Percentiles rank a stretch among this genome's conserved stretches.
phyloP scores from a whole-genome alignment of 2,888 invertebrate species.

The Aporophyla nigra region DNA sequence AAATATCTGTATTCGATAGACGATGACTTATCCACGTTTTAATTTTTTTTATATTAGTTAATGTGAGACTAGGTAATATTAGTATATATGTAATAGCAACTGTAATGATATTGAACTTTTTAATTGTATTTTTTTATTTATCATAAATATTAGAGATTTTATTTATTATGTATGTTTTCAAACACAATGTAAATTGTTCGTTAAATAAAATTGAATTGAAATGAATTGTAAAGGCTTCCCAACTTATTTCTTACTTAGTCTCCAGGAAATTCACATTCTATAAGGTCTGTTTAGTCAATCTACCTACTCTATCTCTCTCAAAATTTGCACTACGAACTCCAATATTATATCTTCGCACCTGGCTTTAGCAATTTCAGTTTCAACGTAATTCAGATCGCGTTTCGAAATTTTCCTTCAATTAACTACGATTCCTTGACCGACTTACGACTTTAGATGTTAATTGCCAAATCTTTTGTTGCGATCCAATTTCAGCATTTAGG shows the following conservation, averaged over 20 bases:
- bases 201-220: too few species aligned
- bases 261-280: background rate
- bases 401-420: constrained; percentile 45
- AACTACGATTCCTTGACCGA: constrained; percentile 57
- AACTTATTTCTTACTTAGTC: background rate
- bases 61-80: too few species aligned
- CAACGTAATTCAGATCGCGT: constrained; percentile 24
- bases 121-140: too few species aligned
- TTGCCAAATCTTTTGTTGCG: constrained; percentile 48
- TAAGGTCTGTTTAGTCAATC: background rate
- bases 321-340: background rate
- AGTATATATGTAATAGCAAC: too few species aligned
- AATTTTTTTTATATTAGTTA: too few species aligned
- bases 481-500: constrained; percentile 45
- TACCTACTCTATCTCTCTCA: background rate
- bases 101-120: too few species aligned
- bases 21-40: too few species aligned
- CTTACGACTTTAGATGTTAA: constrained; percentile 45
- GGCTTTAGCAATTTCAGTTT: constrained; percentile 1
- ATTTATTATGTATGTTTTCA: too few species aligned
- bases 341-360: constrained; percentile 3
- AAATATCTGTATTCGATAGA: too few species aligned
- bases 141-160: too few species aligned
- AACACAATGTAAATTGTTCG: too few species aligned
- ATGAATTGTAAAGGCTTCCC: too few species aligned